Base-by-base conservation (phyloP, 2,888 invertebrate species). In the Melitaea athalia region DNA sequence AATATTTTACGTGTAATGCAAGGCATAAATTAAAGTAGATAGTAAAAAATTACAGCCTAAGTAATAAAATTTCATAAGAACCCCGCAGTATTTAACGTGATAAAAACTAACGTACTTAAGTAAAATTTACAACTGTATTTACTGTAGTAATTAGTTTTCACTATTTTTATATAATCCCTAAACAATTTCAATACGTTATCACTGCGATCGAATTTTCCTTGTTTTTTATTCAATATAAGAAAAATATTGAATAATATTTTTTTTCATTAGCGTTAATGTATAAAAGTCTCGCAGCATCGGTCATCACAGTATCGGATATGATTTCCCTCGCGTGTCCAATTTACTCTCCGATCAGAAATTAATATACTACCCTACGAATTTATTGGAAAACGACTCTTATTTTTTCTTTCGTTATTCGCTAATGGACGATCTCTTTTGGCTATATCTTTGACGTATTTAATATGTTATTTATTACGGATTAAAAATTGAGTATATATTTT, bases 261-360 rank as follows among this genome's bases (percentile, higher is more conserved):
- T 47, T 62, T 67, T 53, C 61, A 67, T 62, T 49, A 49, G 62
- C 42, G n/a, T 24, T 60, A 67, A 61, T 67, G 62, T 38, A 59
- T 33, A 64, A 64, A 52, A 59, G 43, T 38, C 60, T 62, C 42
- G 38, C 49, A 49, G 59, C 59, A 50, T 43, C 42, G 64, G 50
- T 50, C 64, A 64, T 59, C 59, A 64, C 59, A 59, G 24, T 59
- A 12, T 49, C 47, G 33, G 49, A 64, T 59, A 31, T 62, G 70
- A 70, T 68, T 70, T 68, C 70, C 70, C 70, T 57, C 50, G 70
- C 47, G 62, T 47, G 60, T 55, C 64, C 64, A 70, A 64, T 70
- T 64, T 53, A 38, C 55, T 55, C 45, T 47, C 52, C 24, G 57
- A 63, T 60, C 59, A 61, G 57, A 43, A 57, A 64, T 69, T 67